Evolutionary conservation across 2,113 vertebrate species (phyloP), one percentile per base, ranked within the genome.

Genomic region (Nannobrachium achirus): DNA sequence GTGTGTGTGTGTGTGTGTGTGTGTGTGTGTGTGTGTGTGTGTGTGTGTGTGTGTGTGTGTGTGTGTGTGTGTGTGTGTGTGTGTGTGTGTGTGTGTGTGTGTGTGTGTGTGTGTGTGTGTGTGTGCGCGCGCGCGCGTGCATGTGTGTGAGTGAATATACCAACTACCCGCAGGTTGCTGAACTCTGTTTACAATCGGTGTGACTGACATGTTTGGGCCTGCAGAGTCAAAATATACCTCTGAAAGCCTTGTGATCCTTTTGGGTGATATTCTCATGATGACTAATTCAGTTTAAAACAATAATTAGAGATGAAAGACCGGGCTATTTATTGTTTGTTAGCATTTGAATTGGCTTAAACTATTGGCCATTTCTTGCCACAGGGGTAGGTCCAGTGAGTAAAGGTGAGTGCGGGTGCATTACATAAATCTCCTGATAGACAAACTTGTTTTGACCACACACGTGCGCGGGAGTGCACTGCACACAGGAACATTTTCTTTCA

Each of bases 171-270:
- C 38, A 64, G 33, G 50, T 66, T 45, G 44, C 59, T 69, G 56
- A 59, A 38, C 41, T 46, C 42, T 73, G 51, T 56, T 45, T 19
- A 41, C 46, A 33, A 45, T 53, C n/a, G 64, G 52, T 18, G 13
- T 33, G 20, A 25, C 20, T 25, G 7, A 69, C 79, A 76, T 79
- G 86, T 72, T 72, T 20, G 16, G 69, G 48, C 84, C 77, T 81
- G 81, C 78, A 56, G 42, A 46, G 58, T 49, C 57, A 68, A 57
- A 74, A 63, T 73, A 65, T 13, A 7, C 66, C 56, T 44, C 53
- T 20, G 40, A 40, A 42, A 33, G 52, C 44, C 57, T 69, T 40
- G 1, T 49, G 58, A 69, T 50, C 20, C 18, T 75, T 69, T 67
- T 9, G 14, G 33, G 18, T 44, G 49, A 15, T 20, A 56, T 73